These are phyloP conservation scores for Cavia porcellus DNA, from an alignment of 2,113 vertebrate species.

Conservation along the genomic window DNA sequence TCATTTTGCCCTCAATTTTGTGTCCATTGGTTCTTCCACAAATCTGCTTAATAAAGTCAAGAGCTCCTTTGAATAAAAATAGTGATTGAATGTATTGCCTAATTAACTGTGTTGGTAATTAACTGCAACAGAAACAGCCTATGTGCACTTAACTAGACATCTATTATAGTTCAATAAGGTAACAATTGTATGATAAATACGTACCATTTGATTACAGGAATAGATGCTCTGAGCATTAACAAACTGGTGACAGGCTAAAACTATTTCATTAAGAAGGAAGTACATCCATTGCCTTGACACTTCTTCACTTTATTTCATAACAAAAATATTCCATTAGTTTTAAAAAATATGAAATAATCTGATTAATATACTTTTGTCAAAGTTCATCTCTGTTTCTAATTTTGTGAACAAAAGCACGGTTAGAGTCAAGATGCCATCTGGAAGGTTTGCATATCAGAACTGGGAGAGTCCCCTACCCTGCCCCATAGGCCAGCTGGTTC, in stretches of 20 bases:
- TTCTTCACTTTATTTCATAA: background rate
- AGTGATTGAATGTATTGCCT: slow-evolving; percentile 77
- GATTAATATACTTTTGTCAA: background rate
- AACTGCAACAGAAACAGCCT: slow-evolving; percentile 81
- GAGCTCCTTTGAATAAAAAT: slow-evolving; percentile 76
- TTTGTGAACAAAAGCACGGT: background rate
- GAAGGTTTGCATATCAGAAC: background rate
- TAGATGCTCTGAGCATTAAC: slow-evolving; percentile 66
- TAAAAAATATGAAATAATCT: background rate
- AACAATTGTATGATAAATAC: slow-evolving; percentile 83
- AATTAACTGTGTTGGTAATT: slow-evolving; percentile 86
- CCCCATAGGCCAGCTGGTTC: background rate
- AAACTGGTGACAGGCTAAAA: slow-evolving; percentile 54
- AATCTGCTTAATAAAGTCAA: slow-evolving; percentile 71
- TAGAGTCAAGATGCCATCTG: background rate
- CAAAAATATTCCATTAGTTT: background rate
- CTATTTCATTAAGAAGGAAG: slow-evolving; percentile 46
- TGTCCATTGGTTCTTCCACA: slow-evolving; percentile 13
- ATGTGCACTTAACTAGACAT: slow-evolving; percentile 80
- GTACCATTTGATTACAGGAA: slow-evolving; percentile 70
- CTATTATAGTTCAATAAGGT: slow-evolving; percentile 84
- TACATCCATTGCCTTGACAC: background rate
- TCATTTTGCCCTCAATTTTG: slow-evolving; percentile 5
- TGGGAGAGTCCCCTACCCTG: background rate
- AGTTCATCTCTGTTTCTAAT: background rate